phyloP scores from a whole-genome alignment of 30 jellyfish, hydroid and myxozoan genomes.

The Aurelia aurita complex sp. Pacific region DNA sequence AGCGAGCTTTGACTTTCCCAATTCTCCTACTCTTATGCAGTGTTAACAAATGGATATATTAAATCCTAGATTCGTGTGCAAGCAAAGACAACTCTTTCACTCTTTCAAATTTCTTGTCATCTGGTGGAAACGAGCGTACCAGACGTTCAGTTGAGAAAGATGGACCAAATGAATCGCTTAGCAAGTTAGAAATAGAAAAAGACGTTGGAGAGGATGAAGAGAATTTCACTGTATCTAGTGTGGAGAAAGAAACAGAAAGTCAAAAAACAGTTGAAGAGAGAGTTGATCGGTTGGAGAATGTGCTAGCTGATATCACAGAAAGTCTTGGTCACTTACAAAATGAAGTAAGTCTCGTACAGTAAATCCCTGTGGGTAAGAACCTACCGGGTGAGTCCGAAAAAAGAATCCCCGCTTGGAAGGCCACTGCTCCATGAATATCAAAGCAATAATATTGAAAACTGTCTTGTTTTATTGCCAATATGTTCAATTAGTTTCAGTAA shows the following conservation, averaged over 20 bases:
- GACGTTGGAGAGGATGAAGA: neutral
- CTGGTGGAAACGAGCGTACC: constrained; percentile 13
- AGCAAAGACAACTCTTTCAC: constrained; percentile 48
- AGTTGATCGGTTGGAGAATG: constrained; percentile 35
- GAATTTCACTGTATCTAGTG: neutral
- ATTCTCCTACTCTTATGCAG: too few species aligned
- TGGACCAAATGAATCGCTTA: neutral
- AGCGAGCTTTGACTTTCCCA: too few species aligned
- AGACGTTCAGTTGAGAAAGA: constrained; percentile 33
- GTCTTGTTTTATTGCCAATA: too few species aligned
- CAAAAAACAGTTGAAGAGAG: constrained; percentile 3
- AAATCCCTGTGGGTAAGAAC: neutral
- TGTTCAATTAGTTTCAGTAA: too few species aligned
- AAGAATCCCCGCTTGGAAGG: too few species aligned
- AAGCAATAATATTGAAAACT: too few species aligned
- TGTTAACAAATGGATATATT: too few species aligned
- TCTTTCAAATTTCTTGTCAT: constrained; percentile 35
- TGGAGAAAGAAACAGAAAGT: neutral
- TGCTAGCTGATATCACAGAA: constrained; percentile 12
- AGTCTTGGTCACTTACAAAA: constrained; percentile 18
- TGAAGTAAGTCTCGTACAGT: constrained; percentile 17
- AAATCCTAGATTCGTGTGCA: constrained; percentile 31
- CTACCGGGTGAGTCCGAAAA: neutral
- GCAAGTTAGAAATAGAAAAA: neutral
- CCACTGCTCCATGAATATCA: too few species aligned